Base-by-base conservation (phyloP, 1,140 invertebrate species). In the Hylaeus anthracinus region DNA sequence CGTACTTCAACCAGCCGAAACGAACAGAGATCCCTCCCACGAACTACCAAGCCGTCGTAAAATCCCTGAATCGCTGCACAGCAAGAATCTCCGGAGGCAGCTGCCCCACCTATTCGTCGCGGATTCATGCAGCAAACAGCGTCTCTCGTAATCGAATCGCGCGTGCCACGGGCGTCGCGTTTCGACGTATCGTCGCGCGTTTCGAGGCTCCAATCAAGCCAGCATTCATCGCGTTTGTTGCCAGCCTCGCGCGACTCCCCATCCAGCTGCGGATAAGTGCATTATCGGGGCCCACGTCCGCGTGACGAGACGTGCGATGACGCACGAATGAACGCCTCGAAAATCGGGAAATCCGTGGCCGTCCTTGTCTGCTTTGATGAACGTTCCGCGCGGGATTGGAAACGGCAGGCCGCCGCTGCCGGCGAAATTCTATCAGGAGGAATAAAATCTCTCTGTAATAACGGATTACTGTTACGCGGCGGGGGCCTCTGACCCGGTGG, bases 161-260 rank as follows among this genome's bases (percentile, higher is more conserved):
- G 70, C 70, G 78, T 72, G 86, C 74, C 81, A 75, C 70, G 73
- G 45, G 79, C 81, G 45, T 14, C 37, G 80, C 56, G 75, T 61
- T 78, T 82, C 75, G 87, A 88, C 78, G 88, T 88, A 86, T 87
- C 84, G 87, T 56, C 85, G 80, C 81, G 81, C 45, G 81, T 89
- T 87, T 83, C 86, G 77, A 88, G 87, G 72, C 73, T 88, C 86
- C 88, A 90, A 90, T 90, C 88, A 90, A 90, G 89, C 82, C 82
- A 73, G 88, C 84, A 90, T 90, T 90, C 82, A 90, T 90, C 88
- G 86, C 79, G 83, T 89, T 90, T 90, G 88, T 90, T 90, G 86
- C 87, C 83, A 80, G 69, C 74, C 71, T 80, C 63, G 82, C 12
- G n/a, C 55, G 64, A 48, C 37, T 72, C 64, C 72, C 78, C 73